These are phyloP conservation scores for Clusia tigrina DNA, from an alignment of 2,888 invertebrate species.

Conservation along the genomic window DNA sequence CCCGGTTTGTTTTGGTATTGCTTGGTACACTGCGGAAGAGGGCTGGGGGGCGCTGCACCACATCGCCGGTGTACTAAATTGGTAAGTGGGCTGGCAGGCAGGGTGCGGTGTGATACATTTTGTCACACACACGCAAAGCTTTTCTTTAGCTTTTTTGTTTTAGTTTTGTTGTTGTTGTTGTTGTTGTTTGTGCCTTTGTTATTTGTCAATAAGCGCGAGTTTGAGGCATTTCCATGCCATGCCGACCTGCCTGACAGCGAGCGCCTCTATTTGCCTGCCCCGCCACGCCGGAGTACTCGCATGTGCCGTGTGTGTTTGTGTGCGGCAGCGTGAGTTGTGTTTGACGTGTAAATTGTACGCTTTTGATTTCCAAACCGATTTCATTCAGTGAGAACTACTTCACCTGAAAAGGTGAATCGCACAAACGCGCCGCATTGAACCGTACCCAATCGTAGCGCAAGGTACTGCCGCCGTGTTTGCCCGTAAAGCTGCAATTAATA, in stretches of 20 bases:
- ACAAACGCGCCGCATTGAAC: slow-evolving; percentile 36
- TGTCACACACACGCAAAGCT: not conserved
- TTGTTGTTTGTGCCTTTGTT: too few species aligned
- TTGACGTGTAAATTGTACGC: slow-evolving; percentile 36
- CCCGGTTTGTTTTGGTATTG: not conserved
- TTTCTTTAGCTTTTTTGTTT: not conserved
- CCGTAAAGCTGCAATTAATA: not conserved
- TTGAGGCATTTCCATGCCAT: not conserved
- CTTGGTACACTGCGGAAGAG: not conserved
- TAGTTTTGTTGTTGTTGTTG: not conserved
- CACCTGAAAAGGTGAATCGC: slow-evolving; percentile 60
- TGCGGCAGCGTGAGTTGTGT: slow-evolving; percentile 23
- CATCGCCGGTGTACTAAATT: not conserved
- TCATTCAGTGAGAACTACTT: slow-evolving; percentile 62
- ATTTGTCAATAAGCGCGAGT: too few species aligned
- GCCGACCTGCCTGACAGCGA: not conserved
- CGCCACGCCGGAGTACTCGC: too few species aligned
- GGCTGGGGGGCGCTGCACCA: not conserved
- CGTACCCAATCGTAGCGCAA: not conserved
- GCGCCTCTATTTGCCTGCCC: not conserved
- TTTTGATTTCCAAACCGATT: slow-evolving; percentile 41
- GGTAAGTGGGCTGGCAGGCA: not conserved
- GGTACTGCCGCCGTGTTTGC: not conserved
- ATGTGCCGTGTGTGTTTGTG: slow-evolving; percentile 15
- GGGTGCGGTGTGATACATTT: not conserved